Evolutionary conservation across 2,113 vertebrate genomes (phyloP), one percentile per base, ranked within the genome.

Genomic region (Diadophis punctatus): DNA sequence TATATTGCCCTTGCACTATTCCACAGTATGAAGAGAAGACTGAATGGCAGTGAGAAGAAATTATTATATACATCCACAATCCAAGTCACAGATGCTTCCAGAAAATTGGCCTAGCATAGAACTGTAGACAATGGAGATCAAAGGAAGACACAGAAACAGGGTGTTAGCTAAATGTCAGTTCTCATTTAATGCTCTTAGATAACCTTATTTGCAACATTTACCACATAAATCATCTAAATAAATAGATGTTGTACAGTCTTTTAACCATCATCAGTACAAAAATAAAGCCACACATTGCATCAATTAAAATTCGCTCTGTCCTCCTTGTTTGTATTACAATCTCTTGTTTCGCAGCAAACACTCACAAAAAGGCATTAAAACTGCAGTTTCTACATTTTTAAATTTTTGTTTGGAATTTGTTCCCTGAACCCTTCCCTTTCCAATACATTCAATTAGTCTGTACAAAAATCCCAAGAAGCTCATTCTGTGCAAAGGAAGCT

Each of bases 171-270:
- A 97, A 97, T 94, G 95, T 97, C 95, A 96, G 94, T 96, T 97
- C 90, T 97, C 95, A 96, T 97, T 98, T 97, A 98, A 97, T 97
- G 96, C 96, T 96, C 23, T 92, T 97, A 96, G 95, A 96, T 97
- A 96, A 93, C 96, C 96, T 96, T 92, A 91, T 97, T 97, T 98
- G 97, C 96, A 96, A 97, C 96, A 93, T 97, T 97, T 97, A 97
- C 97, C 97, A 98, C 97, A 97, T 97, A 98, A 97, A 97, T 98
- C 97, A 98, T 97, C 98, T 98, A 98, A 98, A 98, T 98, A 98
- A 98, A 98, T 98, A 98, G 97, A 98, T 97, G 98, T 96, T 97
- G 94, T 97, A 98, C 97, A 98, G 96, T 97, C 97, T 98, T 96
- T 98, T 96, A 96, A 96, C 97, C 97, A 12, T 95, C 49, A 96